Conservation (phyloP, 2,888 invertebrate genomes). For the Melanotus villosus region DNA sequence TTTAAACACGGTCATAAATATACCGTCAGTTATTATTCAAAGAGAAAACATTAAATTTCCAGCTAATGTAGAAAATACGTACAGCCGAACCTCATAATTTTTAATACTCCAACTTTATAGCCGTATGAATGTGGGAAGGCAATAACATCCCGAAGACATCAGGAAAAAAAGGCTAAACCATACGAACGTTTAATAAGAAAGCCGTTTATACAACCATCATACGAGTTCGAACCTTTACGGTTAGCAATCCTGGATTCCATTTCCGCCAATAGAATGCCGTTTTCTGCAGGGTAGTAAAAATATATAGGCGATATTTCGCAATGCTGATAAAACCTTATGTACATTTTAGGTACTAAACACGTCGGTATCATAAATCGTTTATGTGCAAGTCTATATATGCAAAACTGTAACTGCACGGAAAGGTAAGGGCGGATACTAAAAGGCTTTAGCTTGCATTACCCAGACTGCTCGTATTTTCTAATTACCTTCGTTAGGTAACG, state of each 20-base stretch:
- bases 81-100: neutral
- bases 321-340: conserved; percentile 31
- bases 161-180: neutral
- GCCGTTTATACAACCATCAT: conserved; percentile 7
- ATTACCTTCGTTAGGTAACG: neutral
- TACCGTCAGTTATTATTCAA: no score
- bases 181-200: conserved; percentile 2
- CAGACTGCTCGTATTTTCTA: conserved; percentile 1
- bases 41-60: no score
- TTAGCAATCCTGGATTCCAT: conserved; percentile 4
- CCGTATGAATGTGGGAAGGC: neutral
- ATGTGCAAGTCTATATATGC: neutral
- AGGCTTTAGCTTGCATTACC: neutral
- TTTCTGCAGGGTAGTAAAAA: conserved; percentile 25
- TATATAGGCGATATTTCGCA: conserved; percentile 27
- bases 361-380: conserved; percentile 15
- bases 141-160: neutral
- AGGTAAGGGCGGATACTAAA: neutral
- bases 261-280: conserved; percentile 5
- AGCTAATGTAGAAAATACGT: no score
- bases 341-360: conserved; percentile 6
- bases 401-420: conserved; percentile 4
- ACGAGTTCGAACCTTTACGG: neutral
- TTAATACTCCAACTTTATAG: neutral
- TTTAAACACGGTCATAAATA: no score